phyloP scores from a whole-genome alignment of 2,888 invertebrate genomes.

The Ctenicera cuprea region DNA sequence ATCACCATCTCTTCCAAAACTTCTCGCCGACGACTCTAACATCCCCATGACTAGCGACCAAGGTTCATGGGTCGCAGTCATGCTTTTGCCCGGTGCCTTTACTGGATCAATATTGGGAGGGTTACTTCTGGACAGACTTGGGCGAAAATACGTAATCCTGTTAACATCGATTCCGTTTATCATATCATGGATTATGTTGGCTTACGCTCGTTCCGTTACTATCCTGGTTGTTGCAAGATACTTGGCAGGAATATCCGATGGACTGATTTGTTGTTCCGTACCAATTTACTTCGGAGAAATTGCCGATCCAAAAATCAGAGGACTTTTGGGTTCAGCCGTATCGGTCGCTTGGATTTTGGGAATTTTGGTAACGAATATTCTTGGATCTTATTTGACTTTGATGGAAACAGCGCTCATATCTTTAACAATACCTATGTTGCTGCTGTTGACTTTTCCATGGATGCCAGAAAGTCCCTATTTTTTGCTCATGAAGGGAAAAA shows the following conservation, averaged over 20 bases:
- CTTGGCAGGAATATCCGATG: slow-evolving; percentile 78
- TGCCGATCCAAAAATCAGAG: slow-evolving; percentile 75
- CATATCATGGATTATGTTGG: slow-evolving; percentile 79
- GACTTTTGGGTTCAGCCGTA: slow-evolving; percentile 78
- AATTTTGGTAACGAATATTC: slow-evolving; percentile 78
- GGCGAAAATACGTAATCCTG: slow-evolving; percentile 81
- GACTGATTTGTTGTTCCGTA: slow-evolving; percentile 69
- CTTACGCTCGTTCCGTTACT: slow-evolving; percentile 75
- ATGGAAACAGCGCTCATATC: slow-evolving; percentile 74
- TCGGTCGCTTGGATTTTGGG: slow-evolving; percentile 76
- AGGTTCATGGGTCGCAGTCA: slow-evolving; percentile 79
- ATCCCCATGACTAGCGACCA: slow-evolving; percentile 74
- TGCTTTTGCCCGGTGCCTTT: slow-evolving; percentile 79
- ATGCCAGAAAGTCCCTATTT: slow-evolving; percentile 80
- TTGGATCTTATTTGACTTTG: slow-evolving; percentile 77
- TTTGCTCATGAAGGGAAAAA: slow-evolving; percentile 67
- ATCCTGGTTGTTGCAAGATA: slow-evolving; percentile 74
- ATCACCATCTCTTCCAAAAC: slow-evolving; percentile 76
- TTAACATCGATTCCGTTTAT: slow-evolving; percentile 78
- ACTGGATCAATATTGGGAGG: slow-evolving; percentile 79
- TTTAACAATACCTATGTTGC: slow-evolving; percentile 75
- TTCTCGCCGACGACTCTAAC: slow-evolving; percentile 71
- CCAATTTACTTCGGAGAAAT: slow-evolving; percentile 80
- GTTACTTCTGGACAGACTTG: slow-evolving; percentile 78
- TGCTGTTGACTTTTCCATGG: slow-evolving; percentile 76